A percentile compares a stretch with the other conserved stretches of the same genome.
Evolutionary conservation across 2,888 invertebrate species (phyloP).

Genomic region (Lasioglossum lativentre): DNA sequence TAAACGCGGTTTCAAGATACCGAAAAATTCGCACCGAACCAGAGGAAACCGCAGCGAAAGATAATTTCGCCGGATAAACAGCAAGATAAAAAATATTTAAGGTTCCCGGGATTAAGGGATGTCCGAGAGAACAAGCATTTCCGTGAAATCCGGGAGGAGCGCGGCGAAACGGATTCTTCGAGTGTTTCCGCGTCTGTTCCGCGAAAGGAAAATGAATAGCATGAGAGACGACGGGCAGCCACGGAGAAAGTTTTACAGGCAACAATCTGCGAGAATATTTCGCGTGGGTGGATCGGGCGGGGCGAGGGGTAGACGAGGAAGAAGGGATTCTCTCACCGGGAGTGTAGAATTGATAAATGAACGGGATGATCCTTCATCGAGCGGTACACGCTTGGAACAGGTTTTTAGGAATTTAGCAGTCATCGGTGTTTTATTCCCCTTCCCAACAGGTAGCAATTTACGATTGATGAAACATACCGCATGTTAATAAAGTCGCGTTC

Average conservation of each 20-base stretch:
- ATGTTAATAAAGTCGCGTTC: conserved; percentile 23
- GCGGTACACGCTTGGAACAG: not conserved
- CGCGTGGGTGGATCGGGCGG: not conserved
- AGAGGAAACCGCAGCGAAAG: not conserved
- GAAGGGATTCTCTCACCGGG: conserved; percentile 9
- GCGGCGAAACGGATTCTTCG: not conserved
- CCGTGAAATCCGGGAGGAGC: not conserved
- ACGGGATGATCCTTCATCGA: conserved; percentile 14
- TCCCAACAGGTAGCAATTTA: conserved; percentile 19
- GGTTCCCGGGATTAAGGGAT: not conserved
- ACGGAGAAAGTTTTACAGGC: not conserved
- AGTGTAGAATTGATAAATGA: conserved; percentile 14
- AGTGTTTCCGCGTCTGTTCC: not conserved
- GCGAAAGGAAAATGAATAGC: not conserved
- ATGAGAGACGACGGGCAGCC: not conserved
- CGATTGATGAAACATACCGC: conserved; percentile 25
- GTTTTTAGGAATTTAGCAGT: conserved; percentile 25
- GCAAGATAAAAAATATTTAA: not conserved
- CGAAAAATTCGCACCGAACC: not conserved
- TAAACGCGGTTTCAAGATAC: too few relatives aligned
- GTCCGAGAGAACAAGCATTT: not conserved
- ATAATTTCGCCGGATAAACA: not conserved
- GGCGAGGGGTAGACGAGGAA: not conserved
- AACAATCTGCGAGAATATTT: conserved; percentile 4
- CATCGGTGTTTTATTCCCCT: not conserved